A percentile compares a stretch with the other conserved stretches of the same genome.
Conservation (phyloP, 2,888 invertebrate species). For the Diarsia rubi region DNA sequence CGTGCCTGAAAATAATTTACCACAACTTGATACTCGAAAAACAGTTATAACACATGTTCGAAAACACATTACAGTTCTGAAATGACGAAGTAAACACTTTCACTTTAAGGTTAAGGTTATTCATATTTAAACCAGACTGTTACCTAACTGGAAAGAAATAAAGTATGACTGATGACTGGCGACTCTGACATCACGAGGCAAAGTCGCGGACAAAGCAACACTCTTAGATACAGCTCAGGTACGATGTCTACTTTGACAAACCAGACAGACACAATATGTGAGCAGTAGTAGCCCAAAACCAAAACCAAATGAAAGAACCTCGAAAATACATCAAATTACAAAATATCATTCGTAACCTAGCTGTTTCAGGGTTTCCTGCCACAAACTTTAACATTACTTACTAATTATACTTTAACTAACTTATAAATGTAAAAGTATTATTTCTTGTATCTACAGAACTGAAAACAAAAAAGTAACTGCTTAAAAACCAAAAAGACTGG, state of each 20-base stretch:
- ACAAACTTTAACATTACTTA: neutral
- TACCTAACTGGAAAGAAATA: neutral
- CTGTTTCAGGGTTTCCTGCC: neutral
- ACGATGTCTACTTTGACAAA: constrained; percentile 11
- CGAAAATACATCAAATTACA: neutral
- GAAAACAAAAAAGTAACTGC: neutral
- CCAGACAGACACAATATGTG: constrained; percentile 4
- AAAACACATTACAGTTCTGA: neutral
- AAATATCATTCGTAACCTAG: neutral
- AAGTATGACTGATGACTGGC: neutral
- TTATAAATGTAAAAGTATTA: neutral
- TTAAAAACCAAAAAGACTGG: constrained; percentile 22
- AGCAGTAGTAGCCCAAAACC: constrained; percentile 8
- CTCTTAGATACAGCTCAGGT: constrained; percentile 52
- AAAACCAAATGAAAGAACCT: neutral
- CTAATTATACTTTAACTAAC: neutral
- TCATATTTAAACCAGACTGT: neutral
- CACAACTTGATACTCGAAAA: neutral
- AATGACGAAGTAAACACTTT: neutral
- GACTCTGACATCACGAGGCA: constrained; percentile 40
- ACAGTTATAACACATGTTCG: neutral
- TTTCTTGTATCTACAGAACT: too few species aligned
- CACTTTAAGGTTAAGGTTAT: neutral
- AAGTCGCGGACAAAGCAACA: constrained; percentile 70
- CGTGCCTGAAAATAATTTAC: neutral